Evolutionary conservation across 1,140 invertebrate species (phyloP).

Genomic region (Yoshiicerus persimilis): DNA sequence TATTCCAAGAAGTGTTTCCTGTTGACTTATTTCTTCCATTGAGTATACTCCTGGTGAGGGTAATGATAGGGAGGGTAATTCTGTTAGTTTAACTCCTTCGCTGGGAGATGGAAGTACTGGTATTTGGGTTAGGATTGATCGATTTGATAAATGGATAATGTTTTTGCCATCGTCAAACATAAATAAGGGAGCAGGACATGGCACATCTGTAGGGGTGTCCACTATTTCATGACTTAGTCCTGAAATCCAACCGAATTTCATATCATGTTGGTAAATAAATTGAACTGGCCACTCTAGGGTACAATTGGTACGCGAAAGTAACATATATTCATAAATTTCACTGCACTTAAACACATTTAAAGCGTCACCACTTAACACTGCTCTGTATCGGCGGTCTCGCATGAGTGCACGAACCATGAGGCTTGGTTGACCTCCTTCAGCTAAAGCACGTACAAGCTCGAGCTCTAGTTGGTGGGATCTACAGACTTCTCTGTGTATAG

Average conservation of each 20-base stretch:
- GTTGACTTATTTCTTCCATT: too few species aligned
- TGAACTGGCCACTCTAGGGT: not conserved
- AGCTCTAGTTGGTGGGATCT: not conserved
- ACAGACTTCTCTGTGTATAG: not conserved
- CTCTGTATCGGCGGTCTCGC: not conserved
- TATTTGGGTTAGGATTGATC: not conserved
- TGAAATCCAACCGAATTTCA: not conserved
- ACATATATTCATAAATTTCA: not conserved
- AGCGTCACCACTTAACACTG: not conserved
- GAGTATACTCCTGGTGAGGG: too few species aligned
- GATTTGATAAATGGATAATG: not conserved
- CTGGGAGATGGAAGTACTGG: not conserved
- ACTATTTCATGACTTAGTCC: not conserved
- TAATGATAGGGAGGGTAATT: not conserved
- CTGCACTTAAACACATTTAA: not conserved
- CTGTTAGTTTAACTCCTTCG: not conserved
- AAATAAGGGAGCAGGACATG: not conserved
- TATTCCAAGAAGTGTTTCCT: too few species aligned
- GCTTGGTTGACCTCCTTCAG: not conserved
- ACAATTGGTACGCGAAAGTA: not conserved
- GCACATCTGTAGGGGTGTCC: not conserved
- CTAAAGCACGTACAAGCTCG: not conserved
- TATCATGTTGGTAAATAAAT: not conserved
- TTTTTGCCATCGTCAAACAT: not conserved
- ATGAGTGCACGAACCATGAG: not conserved